These are phyloP conservation scores for Zaprionus ornatus DNA, from an alignment of 1,140 invertebrate species.

Conservation along the genomic window DNA sequence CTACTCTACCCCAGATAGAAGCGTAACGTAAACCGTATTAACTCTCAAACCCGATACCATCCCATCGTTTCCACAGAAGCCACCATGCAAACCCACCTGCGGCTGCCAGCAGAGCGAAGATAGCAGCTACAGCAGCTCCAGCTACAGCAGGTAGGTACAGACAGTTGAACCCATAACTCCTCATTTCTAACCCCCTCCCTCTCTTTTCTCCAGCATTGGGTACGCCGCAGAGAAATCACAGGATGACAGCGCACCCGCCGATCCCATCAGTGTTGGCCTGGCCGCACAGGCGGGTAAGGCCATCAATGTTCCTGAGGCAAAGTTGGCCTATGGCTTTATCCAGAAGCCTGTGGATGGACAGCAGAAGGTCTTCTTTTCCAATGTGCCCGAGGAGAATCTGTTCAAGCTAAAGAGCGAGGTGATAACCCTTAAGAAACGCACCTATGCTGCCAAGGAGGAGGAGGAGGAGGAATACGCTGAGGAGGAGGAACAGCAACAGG, in stretches of 20 bases:
- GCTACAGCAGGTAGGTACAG: conserved; percentile 54
- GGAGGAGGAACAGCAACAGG: conserved; percentile 55
- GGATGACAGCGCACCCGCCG: conserved; percentile 75
- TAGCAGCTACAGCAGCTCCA: conserved; percentile 57
- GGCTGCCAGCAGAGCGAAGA: conserved; percentile 51
- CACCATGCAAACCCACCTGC: conserved; percentile 70
- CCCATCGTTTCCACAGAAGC: conserved; percentile 63
- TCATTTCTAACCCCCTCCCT: neutral
- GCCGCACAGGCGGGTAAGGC: conserved; percentile 78
- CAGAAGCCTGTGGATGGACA: conserved; percentile 77
- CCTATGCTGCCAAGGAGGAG: conserved; percentile 49
- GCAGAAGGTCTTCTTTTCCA: conserved; percentile 54
- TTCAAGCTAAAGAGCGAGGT: conserved; percentile 83
- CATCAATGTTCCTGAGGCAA: conserved; percentile 82
- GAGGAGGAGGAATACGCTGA: conserved; percentile 69
- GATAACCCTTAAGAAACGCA: conserved; percentile 79
- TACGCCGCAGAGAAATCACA: conserved; percentile 48
- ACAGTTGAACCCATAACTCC: neutral
- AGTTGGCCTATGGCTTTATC: conserved; percentile 83
- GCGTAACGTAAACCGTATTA: conserved; percentile 41
- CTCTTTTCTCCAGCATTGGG: conserved; percentile 32
- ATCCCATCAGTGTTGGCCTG: conserved; percentile 84
- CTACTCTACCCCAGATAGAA: conserved; percentile 29
- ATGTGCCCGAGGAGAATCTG: conserved; percentile 84
- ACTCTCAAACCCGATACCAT: conserved; percentile 35